Conservation (phyloP, 2,113 vertebrate species). For the Crotalus horridus region DNA sequence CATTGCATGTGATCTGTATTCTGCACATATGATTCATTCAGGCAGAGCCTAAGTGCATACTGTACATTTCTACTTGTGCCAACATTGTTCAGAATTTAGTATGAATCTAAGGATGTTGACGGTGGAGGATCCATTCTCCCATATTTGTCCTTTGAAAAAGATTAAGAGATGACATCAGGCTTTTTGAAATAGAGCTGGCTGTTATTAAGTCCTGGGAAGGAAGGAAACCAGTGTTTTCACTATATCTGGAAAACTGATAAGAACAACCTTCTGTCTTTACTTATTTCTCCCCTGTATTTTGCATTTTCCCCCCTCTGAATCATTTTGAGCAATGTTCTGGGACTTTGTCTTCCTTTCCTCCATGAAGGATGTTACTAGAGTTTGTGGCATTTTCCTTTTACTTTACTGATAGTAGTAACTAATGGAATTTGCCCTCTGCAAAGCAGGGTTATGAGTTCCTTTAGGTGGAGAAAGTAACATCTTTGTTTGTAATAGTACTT, state of each 20-base stretch:
- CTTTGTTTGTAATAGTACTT: background rate
- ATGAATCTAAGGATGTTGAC: background rate
- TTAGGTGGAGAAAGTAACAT: background rate
- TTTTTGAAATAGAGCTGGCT: constrained; percentile 8
- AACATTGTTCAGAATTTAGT: background rate
- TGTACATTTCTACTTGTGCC: background rate
- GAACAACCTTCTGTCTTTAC: constrained; percentile 38
- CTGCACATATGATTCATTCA: background rate
- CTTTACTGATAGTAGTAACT: background rate
- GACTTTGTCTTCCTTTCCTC: background rate
- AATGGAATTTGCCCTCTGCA: background rate
- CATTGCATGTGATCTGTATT: background rate
- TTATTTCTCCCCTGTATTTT: constrained; percentile 52
- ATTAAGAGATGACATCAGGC: background rate
- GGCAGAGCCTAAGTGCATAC: background rate
- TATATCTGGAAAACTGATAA: constrained; percentile 16
- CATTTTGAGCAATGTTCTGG: constrained; percentile 20
- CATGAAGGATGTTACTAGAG: background rate
- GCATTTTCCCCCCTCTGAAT: constrained; percentile 36
- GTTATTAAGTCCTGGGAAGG: constrained; percentile 41
- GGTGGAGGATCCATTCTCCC: background rate
- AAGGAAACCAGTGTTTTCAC: background rate
- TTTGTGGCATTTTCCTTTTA: constrained; percentile 13
- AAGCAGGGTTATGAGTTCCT: background rate
- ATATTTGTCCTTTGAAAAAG: background rate